Evolutionary conservation across 1,140 invertebrate species (phyloP).

Genomic region (Limonius californicus): DNA sequence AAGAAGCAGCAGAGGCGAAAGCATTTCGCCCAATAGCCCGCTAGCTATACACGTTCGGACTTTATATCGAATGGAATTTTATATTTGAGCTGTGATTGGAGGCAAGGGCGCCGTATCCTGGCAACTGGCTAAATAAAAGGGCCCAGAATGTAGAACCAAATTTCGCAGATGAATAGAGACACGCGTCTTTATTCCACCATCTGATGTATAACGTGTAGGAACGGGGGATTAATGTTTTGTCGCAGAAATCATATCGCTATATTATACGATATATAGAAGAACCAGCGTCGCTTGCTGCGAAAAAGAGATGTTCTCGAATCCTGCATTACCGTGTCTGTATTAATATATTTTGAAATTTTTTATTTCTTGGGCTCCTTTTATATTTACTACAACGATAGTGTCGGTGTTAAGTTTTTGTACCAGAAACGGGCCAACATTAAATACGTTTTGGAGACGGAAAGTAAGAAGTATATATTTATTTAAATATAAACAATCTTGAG

Average conservation of each 20-base stretch:
- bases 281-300: too few relatives aligned
- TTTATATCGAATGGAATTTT: constrained; percentile 12
- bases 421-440: too few relatives aligned
- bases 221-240: constrained; percentile 9
- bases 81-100: constrained; percentile 12
- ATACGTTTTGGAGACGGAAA: too few relatives aligned
- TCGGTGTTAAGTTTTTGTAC: too few relatives aligned
- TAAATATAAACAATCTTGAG: too few relatives aligned
- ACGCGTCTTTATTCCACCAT: constrained; percentile 9
- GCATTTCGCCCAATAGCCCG: constrained; percentile 1
- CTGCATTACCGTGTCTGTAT: too few relatives aligned
- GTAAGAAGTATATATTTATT: too few relatives aligned
- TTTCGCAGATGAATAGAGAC: constrained; percentile 12
- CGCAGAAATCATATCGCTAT: neutral
- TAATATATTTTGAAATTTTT: too few relatives aligned
- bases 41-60: constrained; percentile 11
- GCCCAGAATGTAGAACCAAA: constrained; percentile 8
- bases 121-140: constrained; percentile 12
- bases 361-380: too few relatives aligned
- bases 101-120: constrained; percentile 5
- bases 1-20: neutral
- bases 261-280: constrained; percentile 2
- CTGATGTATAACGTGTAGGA: constrained; percentile 3
- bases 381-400: too few relatives aligned
- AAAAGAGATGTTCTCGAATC: too few relatives aligned